These are phyloP conservation scores for Nemotelus pantherinus DNA, from an alignment of 2,888 invertebrate genomes.

Conservation along the genomic window DNA sequence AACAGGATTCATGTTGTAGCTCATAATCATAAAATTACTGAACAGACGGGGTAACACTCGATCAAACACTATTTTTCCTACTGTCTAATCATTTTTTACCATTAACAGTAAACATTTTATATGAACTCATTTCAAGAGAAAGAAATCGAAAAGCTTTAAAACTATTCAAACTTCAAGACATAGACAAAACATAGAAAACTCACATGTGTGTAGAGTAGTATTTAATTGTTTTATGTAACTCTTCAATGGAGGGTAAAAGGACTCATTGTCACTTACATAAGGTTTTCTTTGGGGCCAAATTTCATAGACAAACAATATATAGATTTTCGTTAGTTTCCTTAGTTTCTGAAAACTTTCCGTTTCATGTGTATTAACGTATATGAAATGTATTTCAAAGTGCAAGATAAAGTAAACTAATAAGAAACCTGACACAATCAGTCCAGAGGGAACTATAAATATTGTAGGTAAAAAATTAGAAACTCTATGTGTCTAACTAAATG, in stretches of 20 bases:
- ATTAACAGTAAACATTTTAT: slow-evolving; percentile 9
- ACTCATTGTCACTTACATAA: slow-evolving; percentile 11
- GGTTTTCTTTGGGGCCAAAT: slow-evolving; percentile 48
- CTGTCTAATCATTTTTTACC: slow-evolving; percentile 1
- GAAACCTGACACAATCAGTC: slow-evolving; percentile 47
- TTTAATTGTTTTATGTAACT: slow-evolving; percentile 11
- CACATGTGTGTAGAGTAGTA: not conserved
- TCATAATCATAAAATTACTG: slow-evolving; percentile 13
- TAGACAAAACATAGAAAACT: slow-evolving; percentile 17
- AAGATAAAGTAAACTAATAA: slow-evolving; percentile 13
- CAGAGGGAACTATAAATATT: slow-evolving; percentile 47
- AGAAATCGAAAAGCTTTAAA: slow-evolving; percentile 22
- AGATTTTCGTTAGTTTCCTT: not conserved
- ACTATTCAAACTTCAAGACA: slow-evolving; percentile 4
- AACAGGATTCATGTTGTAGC: slow-evolving; percentile 52
- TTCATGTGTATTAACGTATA: slow-evolving; percentile 10
- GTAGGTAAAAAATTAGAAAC: slow-evolving; percentile 12
- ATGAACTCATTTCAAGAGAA: not conserved
- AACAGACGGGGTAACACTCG: not conserved
- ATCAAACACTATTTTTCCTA: not conserved
- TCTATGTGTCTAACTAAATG: not conserved
- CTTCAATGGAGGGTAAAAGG: slow-evolving; percentile 1
- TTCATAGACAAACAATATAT: slow-evolving; percentile 23
- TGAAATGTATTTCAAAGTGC: slow-evolving; percentile 10
- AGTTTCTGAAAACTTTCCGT: not conserved